Conservation (phyloP, 2,113 vertebrate genomes). For the Octodon degus region DNA sequence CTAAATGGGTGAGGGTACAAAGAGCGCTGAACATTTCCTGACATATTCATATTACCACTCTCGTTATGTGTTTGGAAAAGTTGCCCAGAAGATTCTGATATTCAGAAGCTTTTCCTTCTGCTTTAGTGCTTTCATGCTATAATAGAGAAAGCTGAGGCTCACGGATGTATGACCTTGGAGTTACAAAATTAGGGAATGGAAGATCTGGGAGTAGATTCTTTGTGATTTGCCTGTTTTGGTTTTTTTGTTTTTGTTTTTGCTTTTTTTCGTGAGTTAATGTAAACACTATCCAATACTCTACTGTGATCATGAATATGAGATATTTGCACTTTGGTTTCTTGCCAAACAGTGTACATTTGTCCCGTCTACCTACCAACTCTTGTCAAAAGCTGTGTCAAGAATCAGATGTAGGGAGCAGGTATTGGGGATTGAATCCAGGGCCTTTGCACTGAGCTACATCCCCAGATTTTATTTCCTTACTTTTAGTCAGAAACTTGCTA, state of each 20-base stretch:
- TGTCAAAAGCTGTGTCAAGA: background rate
- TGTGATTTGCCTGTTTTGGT: background rate
- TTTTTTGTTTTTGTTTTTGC: too few species aligned
- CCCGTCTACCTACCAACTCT: background rate
- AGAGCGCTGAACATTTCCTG: background rate
- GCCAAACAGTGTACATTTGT: conserved; percentile 10
- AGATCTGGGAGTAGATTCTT: background rate
- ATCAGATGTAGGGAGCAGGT: background rate
- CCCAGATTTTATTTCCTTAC: background rate
- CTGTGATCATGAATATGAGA: background rate
- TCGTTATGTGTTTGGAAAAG: background rate
- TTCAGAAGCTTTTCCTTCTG: background rate
- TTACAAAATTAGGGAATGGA: background rate
- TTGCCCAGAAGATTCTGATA: background rate
- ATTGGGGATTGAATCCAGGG: background rate
- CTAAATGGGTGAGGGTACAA: background rate
- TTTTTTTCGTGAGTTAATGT: background rate
- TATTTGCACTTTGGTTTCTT: conserved; percentile 22
- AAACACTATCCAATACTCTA: background rate
- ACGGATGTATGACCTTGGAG: background rate
- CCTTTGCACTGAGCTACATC: background rate
- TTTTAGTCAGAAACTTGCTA: background rate
- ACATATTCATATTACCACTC: background rate
- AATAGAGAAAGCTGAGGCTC: background rate
- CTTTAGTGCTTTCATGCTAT: background rate